Conservation (phyloP, 2,113 vertebrate genomes). For the Tamias sibiricus region DNA sequence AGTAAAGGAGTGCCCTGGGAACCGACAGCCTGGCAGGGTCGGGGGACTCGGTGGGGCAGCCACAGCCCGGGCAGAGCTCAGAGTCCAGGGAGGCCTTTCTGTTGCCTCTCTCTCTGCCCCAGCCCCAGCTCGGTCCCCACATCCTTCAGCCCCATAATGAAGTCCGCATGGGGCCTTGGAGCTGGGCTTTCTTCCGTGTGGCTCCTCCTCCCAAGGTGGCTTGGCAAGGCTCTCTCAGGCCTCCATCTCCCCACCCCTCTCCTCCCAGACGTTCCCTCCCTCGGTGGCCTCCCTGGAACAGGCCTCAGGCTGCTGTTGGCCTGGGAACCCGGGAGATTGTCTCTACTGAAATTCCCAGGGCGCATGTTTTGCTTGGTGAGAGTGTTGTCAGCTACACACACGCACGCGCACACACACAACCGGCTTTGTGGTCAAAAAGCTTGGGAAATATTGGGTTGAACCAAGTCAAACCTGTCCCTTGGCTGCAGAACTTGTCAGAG, state of each 20-base stretch:
- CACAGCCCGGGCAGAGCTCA: neutral
- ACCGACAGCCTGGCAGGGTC: too few species aligned
- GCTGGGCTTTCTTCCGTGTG: neutral
- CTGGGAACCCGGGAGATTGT: neutral
- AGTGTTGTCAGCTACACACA: neutral
- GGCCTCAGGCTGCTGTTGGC: neutral
- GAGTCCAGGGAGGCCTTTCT: neutral
- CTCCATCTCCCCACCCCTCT: neutral
- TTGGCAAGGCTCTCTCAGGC: neutral
- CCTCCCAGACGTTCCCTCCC: neutral
- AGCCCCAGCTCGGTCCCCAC: neutral
- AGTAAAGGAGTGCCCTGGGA: neutral
- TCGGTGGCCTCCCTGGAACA: neutral
- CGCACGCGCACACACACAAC: neutral
- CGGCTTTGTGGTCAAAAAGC: neutral
- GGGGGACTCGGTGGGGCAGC: neutral
- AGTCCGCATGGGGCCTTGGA: neutral
- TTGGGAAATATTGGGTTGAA: neutral
- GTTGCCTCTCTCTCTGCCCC: neutral
- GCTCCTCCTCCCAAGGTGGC: neutral
- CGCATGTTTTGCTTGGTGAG: neutral
- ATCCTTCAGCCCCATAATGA: neutral
- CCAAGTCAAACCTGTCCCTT: neutral
- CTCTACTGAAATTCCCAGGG: neutral
- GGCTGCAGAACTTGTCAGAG: constrained; percentile 29